phyloP scores from a whole-genome alignment of 2,113 vertebrate species.

The Boleophthalmus pectinirostris region DNA sequence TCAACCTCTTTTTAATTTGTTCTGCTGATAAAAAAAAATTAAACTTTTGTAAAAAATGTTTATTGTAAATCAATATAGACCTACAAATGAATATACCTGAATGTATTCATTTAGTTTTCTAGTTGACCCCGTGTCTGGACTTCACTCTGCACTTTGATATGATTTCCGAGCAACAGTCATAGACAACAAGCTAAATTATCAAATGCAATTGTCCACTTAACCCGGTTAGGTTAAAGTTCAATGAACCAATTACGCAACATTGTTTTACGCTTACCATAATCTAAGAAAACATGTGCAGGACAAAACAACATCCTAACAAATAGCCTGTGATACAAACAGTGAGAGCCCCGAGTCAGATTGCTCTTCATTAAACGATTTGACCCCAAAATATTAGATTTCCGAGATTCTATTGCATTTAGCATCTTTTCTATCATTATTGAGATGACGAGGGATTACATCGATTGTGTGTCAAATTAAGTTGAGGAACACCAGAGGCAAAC shows the following conservation, averaged over 20 bases:
- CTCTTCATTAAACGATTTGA: slow-evolving; percentile 78
- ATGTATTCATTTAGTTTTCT: slow-evolving; percentile 1
- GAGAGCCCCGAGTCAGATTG: slow-evolving; percentile 71
- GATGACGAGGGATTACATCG: slow-evolving; percentile 74
- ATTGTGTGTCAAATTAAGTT: slow-evolving; percentile 77
- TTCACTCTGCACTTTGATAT: neutral
- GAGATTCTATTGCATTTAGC: slow-evolving; percentile 77
- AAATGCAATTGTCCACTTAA: slow-evolving; percentile 14
- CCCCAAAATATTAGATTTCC: slow-evolving; percentile 78
- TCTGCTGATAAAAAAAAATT: neutral
- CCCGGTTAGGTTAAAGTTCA: slow-evolving; percentile 16
- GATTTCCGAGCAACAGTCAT: neutral
- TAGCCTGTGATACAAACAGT: slow-evolving; percentile 36
- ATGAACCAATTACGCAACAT: slow-evolving; percentile 10
- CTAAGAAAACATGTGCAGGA: slow-evolving; percentile 40
- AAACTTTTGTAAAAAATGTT: neutral
- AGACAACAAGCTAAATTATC: neutral
- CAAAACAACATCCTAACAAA: slow-evolving; percentile 59
- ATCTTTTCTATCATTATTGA: slow-evolving; percentile 79
- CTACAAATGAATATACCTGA: neutral
- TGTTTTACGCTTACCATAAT: slow-evolving; percentile 23
- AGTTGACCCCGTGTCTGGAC: neutral
- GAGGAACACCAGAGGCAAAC: slow-evolving; percentile 71
- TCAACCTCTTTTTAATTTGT: neutral
- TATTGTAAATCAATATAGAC: neutral